Evolutionary conservation across 2,113 vertebrate species (phyloP), one percentile per base, ranked within the genome.

Genomic region (Rhizomys pruinosus): DNA sequence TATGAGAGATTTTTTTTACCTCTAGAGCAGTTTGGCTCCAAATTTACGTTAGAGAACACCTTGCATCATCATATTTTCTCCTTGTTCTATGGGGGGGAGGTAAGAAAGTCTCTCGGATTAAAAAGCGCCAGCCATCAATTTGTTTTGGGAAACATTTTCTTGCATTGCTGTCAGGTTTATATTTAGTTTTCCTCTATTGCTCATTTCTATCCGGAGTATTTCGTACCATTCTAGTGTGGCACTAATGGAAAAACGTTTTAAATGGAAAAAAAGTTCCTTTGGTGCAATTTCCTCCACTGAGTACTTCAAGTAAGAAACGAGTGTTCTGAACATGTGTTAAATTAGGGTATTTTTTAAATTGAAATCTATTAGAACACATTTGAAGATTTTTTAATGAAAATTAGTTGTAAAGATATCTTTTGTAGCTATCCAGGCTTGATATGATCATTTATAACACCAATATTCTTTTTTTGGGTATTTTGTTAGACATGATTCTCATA

Each of bases 331-430:
- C 16, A 89, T 57, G 4, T 89, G 39, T 47, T 79, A 81, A 93
- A 77, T 87, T 39, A 66, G 23, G 44, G 39, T 95, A 42, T 42
- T 66, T 93, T 94, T 78, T 87, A 72, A n/a, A 92, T 44, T 64
- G 11, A 91, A 92, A 52, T 8, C 1, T 4, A 59, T 68, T 91
- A 59, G 59, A 80, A 81, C 92, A 42, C 52, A 66, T 76, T 64
- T 68, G n/a, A 85, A 89, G 44, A 71, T 17, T 42, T 87, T 86
- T 93, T 80, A 76, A 42, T 73, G 72, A 80, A 86, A 78, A 85
- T 55, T 25, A 78, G 19, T 87, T 84, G 52, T 39, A 86, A 81
- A 66, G 37, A 10, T 57, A n/a, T 55, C 66, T 63, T 59, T 59
- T 84, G 34, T 32, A 63, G 34, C 22, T 71, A 8, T 77, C 20